These are phyloP conservation scores for Drosophila mulleri DNA, from an alignment of 2,888 invertebrate genomes.

Conservation along the genomic window DNA sequence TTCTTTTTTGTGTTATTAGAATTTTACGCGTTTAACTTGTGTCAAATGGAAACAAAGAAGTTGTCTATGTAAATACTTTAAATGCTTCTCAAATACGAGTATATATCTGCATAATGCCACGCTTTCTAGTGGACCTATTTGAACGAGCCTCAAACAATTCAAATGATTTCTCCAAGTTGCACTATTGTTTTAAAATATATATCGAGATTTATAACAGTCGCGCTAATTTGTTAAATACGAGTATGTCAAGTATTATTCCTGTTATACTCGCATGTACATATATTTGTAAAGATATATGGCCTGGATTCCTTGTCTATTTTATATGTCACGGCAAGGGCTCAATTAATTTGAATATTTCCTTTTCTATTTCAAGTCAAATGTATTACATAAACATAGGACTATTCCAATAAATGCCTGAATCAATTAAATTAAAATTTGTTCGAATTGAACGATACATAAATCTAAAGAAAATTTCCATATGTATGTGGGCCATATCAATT, in stretches of 20 bases:
- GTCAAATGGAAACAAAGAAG: constrained; percentile 54
- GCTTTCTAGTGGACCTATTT: constrained; percentile 20
- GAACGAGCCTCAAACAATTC: constrained; percentile 33
- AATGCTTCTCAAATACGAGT: constrained; percentile 55
- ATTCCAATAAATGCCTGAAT: constrained; percentile 1
- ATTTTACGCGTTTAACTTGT: constrained; percentile 44
- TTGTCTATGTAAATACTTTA: constrained; percentile 58
- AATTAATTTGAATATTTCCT: constrained; percentile 19
- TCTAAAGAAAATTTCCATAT: constrained; percentile 3
- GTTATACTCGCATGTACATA: constrained; percentile 43
- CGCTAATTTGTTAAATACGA: constrained; percentile 27
- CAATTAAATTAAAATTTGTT: background rate
- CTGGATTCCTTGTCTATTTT: constrained; percentile 36
- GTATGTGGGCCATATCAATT: constrained; percentile 7
- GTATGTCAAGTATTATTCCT: constrained; percentile 28
- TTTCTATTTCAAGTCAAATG: constrained; percentile 9
- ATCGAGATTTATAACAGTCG: constrained; percentile 17
- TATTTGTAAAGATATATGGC: constrained; percentile 37
- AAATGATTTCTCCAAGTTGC: constrained; percentile 14
- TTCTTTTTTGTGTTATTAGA: constrained; percentile 39
- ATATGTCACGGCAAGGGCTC: constrained; percentile 28
- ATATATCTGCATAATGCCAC: constrained; percentile 43
- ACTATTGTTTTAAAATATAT: constrained; percentile 41
- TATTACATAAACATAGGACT: background rate
- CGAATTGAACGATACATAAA: background rate